Evolutionary conservation across 2,113 vertebrate species (phyloP).

Genomic region (Megaceryle torquata): DNA sequence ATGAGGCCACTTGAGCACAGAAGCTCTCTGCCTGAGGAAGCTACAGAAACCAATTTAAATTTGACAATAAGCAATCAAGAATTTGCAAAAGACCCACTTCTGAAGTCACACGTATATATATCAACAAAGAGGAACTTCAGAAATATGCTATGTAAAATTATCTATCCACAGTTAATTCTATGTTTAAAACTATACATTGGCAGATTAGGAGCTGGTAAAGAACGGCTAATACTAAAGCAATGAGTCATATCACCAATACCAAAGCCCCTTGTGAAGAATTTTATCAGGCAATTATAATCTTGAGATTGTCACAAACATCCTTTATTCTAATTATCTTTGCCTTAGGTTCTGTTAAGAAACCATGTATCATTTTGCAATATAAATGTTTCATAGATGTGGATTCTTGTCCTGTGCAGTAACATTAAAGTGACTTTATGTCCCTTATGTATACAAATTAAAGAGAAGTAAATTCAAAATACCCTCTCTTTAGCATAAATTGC

Average conservation of each 20-base stretch:
- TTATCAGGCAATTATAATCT: background rate
- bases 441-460: background rate
- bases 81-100: background rate
- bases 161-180: background rate
- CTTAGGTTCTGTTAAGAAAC: background rate
- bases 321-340: slow-evolving; percentile 29
- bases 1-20: background rate
- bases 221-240: background rate
- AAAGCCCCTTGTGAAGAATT: background rate
- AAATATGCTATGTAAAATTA: background rate
- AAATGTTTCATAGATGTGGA: background rate
- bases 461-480: background rate
- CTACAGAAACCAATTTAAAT: background rate
- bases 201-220: background rate
- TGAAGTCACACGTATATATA: background rate
- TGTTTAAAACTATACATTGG: background rate
- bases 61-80: background rate
- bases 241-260: background rate
- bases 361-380: background rate
- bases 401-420: background rate
- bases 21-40: background rate
- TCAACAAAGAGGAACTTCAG: background rate
- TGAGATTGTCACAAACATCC: background rate
- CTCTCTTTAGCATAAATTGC: background rate
- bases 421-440: slow-evolving; percentile 1